These are phyloP conservation scores for Drosophila persimilis DNA, from an alignment of 1,140 invertebrate genomes.

Conservation along the genomic window DNA sequence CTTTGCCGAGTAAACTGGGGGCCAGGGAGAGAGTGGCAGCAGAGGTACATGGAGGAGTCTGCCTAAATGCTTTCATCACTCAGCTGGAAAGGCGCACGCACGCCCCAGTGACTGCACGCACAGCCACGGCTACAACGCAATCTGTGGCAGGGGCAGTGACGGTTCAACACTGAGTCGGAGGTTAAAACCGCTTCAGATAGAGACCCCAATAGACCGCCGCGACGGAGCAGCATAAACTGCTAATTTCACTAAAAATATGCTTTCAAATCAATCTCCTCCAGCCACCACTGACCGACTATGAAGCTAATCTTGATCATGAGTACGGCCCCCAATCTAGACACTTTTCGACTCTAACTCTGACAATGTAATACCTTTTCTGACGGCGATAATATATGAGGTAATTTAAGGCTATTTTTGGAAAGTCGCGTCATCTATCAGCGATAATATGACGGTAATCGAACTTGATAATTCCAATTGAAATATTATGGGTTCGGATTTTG, in stretches of 20 bases:
- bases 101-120: conserved; percentile 68
- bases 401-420: conserved; percentile 25
- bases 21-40: neutral
- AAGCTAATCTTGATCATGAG: conserved; percentile 26
- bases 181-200: conserved; percentile 23
- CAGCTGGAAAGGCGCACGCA: conserved; percentile 69
- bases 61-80: conserved; percentile 78
- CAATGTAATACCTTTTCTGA: conserved; percentile 20
- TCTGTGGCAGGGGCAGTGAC: neutral
- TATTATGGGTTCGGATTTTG: neutral
- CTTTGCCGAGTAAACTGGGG: conserved; percentile 43
- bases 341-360: conserved; percentile 9
- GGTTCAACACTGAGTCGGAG: conserved; percentile 9
- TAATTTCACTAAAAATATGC: conserved; percentile 39
- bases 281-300: conserved; percentile 4
- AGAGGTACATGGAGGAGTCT: conserved; percentile 29
- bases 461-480: conserved; percentile 20
- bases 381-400: conserved; percentile 21
- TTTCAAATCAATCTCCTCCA: conserved; percentile 20
- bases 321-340: neutral
- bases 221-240: conserved; percentile 34
- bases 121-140: neutral
- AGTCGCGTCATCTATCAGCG: conserved; percentile 23
- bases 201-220: conserved; percentile 26
- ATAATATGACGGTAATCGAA: conserved; percentile 46